Evolutionary conservation across 2,797 vertebrate species (phyloP).

Genomic region (Crocidura indochinensis): DNA sequence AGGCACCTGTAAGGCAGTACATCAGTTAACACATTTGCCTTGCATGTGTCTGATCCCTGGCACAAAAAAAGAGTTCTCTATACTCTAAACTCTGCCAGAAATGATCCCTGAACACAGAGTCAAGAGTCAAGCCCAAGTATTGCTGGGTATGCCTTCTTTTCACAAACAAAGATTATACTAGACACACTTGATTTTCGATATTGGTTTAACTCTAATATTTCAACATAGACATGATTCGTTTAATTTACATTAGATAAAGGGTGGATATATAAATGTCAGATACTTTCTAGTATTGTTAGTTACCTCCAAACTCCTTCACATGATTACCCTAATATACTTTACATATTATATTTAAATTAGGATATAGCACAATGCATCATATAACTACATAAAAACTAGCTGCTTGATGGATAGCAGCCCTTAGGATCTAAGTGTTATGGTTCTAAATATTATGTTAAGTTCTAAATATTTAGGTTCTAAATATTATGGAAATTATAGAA

Average conservation of each 20-base stretch:
- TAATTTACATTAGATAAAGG: conserved; percentile 24
- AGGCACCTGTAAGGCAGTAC: too few relatives aligned
- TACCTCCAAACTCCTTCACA: not conserved
- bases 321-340: not conserved
- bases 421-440: not conserved
- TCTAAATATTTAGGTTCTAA: too few relatives aligned
- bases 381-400: not conserved
- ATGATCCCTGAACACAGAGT: too few relatives aligned
- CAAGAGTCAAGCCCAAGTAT: too few relatives aligned
- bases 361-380: not conserved
- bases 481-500: not conserved
- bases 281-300: conserved; percentile 37
- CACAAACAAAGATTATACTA: not conserved
- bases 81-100: too few relatives aligned
- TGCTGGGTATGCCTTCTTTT: too few relatives aligned
- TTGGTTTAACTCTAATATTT: not conserved
- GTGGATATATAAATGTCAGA: not conserved
- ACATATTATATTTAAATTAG: not conserved
- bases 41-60: too few relatives aligned
- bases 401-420: not conserved
- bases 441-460: too few relatives aligned
- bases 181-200: conserved; percentile 24
- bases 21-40: too few relatives aligned
- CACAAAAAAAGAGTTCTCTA: too few relatives aligned
- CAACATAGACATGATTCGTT: not conserved